Conservation (phyloP, 1,140 invertebrate genomes). For the Teleogryllus occipitalis region DNA sequence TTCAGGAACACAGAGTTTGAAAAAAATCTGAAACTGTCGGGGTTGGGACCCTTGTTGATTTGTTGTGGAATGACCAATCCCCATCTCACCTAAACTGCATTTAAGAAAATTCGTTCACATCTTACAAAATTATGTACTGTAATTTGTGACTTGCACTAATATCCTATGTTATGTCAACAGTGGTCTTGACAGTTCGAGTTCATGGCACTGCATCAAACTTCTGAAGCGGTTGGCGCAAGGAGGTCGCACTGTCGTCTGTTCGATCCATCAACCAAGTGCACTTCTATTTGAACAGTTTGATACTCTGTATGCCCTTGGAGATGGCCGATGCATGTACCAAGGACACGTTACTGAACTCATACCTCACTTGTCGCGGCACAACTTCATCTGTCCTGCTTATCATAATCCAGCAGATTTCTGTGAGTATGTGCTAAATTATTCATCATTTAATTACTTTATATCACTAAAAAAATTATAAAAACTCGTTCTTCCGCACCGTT, state of each 20-base stretch:
- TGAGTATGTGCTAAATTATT: constrained; percentile 21
- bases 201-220: constrained; percentile 54
- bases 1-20: too few species aligned
- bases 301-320: constrained; percentile 49
- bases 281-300: constrained; percentile 70
- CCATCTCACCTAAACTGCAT: too few species aligned
- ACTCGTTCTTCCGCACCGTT: too few species aligned
- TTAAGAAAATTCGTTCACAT: too few species aligned
- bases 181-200: constrained; percentile 65
- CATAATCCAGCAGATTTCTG: constrained; percentile 34
- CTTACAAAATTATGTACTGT: too few species aligned
- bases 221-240: constrained; percentile 47
- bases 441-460: background rate
- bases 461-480: background rate
- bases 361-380: constrained; percentile 36
- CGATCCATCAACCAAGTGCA: constrained; percentile 76
- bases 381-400: constrained; percentile 27
- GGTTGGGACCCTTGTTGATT: too few species aligned
- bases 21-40: too few species aligned
- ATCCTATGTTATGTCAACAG: constrained; percentile 35
- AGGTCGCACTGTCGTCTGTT: constrained; percentile 69
- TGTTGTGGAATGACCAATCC: too few species aligned
- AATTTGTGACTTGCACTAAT: too few species aligned
- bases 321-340: constrained; percentile 50
- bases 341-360: constrained; percentile 41